phyloP scores from a whole-genome alignment of 1,140 invertebrate genomes.

The Cylas formicarius region DNA sequence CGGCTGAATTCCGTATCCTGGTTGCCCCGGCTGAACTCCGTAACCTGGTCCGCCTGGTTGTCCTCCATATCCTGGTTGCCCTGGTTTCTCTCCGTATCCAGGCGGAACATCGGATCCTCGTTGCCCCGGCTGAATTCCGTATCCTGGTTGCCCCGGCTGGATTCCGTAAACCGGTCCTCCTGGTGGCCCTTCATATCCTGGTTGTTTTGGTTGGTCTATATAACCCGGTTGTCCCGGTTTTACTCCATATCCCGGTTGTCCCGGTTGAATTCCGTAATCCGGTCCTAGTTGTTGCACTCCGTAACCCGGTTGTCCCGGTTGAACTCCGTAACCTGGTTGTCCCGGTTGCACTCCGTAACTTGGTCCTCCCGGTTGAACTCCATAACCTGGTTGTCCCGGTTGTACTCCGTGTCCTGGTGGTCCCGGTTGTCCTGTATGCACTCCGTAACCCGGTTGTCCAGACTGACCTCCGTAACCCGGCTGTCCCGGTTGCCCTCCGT shows the following conservation, averaged over 20 bases:
- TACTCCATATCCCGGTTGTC: constrained; percentile 8
- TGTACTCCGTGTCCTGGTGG: not conserved
- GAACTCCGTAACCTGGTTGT: constrained; percentile 16
- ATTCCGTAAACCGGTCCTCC: constrained; percentile 13
- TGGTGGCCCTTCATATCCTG: constrained; percentile 9
- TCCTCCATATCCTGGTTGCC: constrained; percentile 19
- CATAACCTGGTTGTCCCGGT: constrained; percentile 4
- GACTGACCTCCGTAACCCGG: not conserved
- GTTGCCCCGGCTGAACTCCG: constrained; percentile 14
- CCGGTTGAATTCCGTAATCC: constrained; percentile 14
- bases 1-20: constrained; percentile 6
- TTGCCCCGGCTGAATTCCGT: not conserved
- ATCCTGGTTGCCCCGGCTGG: not conserved
- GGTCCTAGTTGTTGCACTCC: constrained; percentile 1
- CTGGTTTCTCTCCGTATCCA: not conserved
- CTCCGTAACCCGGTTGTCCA: constrained; percentile 2
- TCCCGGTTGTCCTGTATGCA: not conserved
- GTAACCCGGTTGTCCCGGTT: constrained; percentile 11
- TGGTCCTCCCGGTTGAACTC: constrained; percentile 15
- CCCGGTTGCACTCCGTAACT: constrained; percentile 6
- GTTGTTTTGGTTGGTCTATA: constrained; percentile 16
- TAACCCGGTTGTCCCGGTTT: constrained; percentile 9
- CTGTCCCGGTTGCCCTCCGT: not conserved
- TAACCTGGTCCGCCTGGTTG: constrained; percentile 13
- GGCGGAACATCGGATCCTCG: constrained; percentile 1